Base-by-base conservation (phyloP, 2,113 vertebrate genomes). In the Fregetta grallaria region DNA sequence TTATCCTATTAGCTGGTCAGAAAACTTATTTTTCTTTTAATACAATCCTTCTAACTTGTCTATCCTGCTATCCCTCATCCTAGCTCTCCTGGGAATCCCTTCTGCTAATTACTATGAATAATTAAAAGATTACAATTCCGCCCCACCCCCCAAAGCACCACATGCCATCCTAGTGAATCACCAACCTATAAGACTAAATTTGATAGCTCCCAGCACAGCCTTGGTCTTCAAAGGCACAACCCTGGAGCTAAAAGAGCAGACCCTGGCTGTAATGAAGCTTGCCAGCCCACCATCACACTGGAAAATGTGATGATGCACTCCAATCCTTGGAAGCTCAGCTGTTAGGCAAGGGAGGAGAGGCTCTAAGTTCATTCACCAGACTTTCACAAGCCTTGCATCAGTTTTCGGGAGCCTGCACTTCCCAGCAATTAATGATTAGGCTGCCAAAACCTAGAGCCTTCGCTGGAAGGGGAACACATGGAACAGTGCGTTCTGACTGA, bases 41-140 rank as follows among this genome's bases (percentile, higher is more conserved):
- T 59, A 74, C 7, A 63, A 27, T 56, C 65, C 52, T 66, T 62
- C n/a, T 70, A 65, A 75, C 16, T 61, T 68, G 3, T 52, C 25
- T 92, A 62, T 36, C 66, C 70, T 72, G 40, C 65, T 89, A 44
- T 17, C 38, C 34, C 11, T 58, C 65, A 65, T 63, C 56, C 36
- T 32, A 86, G 36, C n/a, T 72, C 63, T 77, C 44, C 22, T 42
- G 36, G 40, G 26, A 96, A 91, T 90, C 85, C 52, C 36, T 92
- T 86, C 82, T 90, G 38, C 76, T 96, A 97, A 96, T 91, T 87
- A 87, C 77, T 53, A 82, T 45, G 53, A 95, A 95, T 95, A 94
- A 95, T 94, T 89, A 95, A 72, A 81, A 94, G 92, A 95, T 95
- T 94, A 95, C 63, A 50, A 66, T 86, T 71, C 17, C 80, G 47